A percentile compares a stretch with the other conserved stretches of the same genome.
Conservation (phyloP, 2,888 invertebrate species). For the Lasioglossum pauxillum region DNA sequence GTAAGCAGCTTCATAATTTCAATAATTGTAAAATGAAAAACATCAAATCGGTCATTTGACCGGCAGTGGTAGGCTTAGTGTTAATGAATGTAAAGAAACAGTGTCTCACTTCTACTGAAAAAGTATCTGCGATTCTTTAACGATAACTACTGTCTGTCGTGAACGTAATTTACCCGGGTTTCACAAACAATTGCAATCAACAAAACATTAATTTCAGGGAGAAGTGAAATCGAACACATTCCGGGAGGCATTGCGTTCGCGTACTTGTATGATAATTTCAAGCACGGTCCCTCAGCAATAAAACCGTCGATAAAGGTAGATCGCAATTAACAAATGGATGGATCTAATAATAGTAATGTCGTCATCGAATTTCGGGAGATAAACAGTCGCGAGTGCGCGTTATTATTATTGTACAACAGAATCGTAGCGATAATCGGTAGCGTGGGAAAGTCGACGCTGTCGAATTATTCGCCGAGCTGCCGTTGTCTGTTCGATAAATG, state of each 20-base stretch:
- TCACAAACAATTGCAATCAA: not conserved
- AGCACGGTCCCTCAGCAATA: too few species aligned
- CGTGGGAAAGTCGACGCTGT: not conserved
- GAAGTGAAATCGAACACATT: not conserved
- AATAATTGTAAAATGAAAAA: too few species aligned
- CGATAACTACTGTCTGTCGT: too few species aligned
- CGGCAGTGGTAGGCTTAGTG: too few species aligned
- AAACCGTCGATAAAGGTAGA: not conserved
- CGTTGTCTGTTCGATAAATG: not conserved
- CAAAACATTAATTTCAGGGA: not conserved
- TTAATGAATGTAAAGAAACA: too few species aligned
- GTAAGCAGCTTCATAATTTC: too few species aligned
- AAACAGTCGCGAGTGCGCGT: slow-evolving; percentile 39
- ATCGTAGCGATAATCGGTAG: slow-evolving; percentile 4
- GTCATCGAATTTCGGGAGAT: slow-evolving; percentile 33
- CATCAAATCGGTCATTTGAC: too few species aligned
- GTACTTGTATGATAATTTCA: not conserved
- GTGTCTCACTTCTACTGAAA: too few species aligned
- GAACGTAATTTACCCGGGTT: not conserved
- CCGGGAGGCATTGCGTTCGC: not conserved
- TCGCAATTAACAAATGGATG: not conserved
- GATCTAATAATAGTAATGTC: slow-evolving; percentile 47
- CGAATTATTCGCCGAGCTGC: not conserved
- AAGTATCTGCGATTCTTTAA: too few species aligned
- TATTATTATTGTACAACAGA: not conserved